These are phyloP conservation scores for Linnaemya vulpina DNA, from an alignment of 2,888 invertebrate species.

Conservation along the genomic window DNA sequence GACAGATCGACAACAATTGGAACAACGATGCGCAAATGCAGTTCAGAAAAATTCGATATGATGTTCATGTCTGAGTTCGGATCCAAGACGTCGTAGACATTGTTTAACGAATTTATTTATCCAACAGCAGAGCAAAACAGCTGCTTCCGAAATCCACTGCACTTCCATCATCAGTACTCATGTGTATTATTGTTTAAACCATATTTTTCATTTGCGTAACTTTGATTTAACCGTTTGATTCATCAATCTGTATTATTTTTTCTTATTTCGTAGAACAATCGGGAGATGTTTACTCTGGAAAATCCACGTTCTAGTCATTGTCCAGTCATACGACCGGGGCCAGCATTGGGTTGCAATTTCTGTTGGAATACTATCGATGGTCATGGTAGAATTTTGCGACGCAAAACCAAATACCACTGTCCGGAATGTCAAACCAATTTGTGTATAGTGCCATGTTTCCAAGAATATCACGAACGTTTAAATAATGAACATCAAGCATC, in stretches of 20 bases:
- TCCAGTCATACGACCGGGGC: constrained; percentile 91
- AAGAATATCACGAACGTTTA: constrained; percentile 90
- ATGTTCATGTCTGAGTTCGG: too few relatives aligned
- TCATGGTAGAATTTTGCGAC: constrained; percentile 90
- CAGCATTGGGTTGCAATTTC: constrained; percentile 93
- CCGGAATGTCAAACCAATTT: constrained; percentile 94
- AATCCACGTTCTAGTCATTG: constrained; percentile 89
- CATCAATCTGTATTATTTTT: background rate
- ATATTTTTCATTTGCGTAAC: too few relatives aligned
- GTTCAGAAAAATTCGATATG: too few relatives aligned
- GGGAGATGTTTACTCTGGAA: constrained; percentile 82
- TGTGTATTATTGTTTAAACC: too few relatives aligned
- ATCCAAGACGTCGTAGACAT: too few relatives aligned
- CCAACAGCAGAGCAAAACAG: too few relatives aligned
- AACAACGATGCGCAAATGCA: too few relatives aligned
- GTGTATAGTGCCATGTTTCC: constrained; percentile 95
- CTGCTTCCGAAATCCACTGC: too few relatives aligned
- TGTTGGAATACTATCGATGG: constrained; percentile 95
- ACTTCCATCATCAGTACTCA: too few relatives aligned
- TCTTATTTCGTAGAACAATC: constrained; percentile 81
- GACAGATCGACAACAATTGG: too few relatives aligned
- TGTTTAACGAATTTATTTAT: too few relatives aligned
- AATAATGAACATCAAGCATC: constrained; percentile 79
- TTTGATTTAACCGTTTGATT: too few relatives aligned
- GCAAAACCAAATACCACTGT: constrained; percentile 95